Evolutionary conservation across 2,888 invertebrate genomes (phyloP).

Genomic region (Ophioninae sp.): DNA sequence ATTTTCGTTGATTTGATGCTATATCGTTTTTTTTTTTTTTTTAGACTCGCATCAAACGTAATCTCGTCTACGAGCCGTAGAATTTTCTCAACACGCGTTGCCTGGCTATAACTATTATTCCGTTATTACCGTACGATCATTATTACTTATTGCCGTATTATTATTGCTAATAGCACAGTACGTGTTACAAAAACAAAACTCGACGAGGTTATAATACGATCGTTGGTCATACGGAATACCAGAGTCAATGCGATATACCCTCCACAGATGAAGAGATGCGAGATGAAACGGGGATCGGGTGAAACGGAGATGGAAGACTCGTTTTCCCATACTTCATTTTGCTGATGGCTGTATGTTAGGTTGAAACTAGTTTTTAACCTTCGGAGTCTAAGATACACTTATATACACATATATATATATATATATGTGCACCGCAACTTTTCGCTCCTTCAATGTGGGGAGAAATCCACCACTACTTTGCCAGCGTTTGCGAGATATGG

Average conservation of each 20-base stretch:
- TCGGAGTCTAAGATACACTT: conserved; percentile 19
- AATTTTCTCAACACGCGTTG: conserved; percentile 46
- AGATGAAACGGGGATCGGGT: not conserved
- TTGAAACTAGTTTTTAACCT: conserved; percentile 53
- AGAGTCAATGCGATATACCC: conserved; percentile 33
- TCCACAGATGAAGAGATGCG: not conserved
- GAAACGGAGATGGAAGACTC: conserved; percentile 6
- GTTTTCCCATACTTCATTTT: conserved; percentile 46
- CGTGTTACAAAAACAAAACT: conserved; percentile 54
- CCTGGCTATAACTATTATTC: conserved; percentile 44
- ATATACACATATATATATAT: not conserved
- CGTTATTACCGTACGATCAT: conserved; percentile 54
- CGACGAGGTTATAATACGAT: conserved; percentile 44
- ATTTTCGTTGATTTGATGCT: conserved; percentile 37
- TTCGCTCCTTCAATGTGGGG: conserved; percentile 12
- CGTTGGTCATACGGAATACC: conserved; percentile 36
- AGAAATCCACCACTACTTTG: conserved; percentile 25
- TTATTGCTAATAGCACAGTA: conserved; percentile 55
- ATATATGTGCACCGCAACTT: not conserved
- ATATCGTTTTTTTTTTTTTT: conserved; percentile 11
- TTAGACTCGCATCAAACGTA: conserved; percentile 21
- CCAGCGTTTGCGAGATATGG: conserved; percentile 67
- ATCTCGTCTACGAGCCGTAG: conserved; percentile 39
- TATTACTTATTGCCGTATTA: conserved; percentile 57
- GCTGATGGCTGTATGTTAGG: conserved; percentile 48